A percentile compares a stretch with the other conserved stretches of the same genome.
phyloP scores from a whole-genome alignment of 2,797 vertebrate genomes.

The Neopelma chrysocephalum region DNA sequence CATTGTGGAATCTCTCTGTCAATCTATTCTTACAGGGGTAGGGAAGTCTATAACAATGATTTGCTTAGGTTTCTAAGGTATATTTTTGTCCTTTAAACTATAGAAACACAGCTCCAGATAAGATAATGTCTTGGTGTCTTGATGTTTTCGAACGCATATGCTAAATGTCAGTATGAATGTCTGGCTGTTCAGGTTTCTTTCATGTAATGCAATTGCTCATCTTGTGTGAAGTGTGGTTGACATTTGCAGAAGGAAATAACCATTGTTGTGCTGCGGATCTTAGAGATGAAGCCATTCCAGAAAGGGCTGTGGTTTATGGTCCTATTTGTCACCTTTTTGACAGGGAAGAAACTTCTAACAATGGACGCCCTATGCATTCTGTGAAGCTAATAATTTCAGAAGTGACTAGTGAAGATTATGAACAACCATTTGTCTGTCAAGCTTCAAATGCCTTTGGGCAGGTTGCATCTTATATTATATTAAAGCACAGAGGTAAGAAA shows the following conservation, averaged over 20 bases:
- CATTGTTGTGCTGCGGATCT: not conserved
- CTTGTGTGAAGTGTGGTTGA: not conserved
- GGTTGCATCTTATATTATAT: slow-evolving; percentile 64
- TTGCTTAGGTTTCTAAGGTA: not conserved
- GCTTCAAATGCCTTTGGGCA: slow-evolving; percentile 60
- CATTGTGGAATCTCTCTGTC: not conserved
- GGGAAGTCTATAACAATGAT: not conserved
- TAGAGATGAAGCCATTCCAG: not conserved
- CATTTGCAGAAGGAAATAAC: not conserved
- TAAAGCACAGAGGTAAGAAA: slow-evolving; percentile 66
- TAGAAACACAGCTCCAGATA: not conserved
- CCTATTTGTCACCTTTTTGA: not conserved
- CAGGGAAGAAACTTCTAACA: not conserved
- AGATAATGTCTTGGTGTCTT: not conserved
- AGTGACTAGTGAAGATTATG: slow-evolving; percentile 75
- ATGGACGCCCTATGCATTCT: slow-evolving; percentile 39
- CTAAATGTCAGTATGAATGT: not conserved
- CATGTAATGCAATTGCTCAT: not conserved
- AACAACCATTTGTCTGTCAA: slow-evolving; percentile 66
- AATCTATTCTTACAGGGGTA: not conserved
- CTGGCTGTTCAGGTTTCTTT: not conserved
- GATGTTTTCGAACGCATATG: not conserved
- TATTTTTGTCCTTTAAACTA: not conserved
- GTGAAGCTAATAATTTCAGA: slow-evolving; percentile 72
- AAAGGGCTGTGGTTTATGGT: not conserved